Evolutionary conservation across 2,113 vertebrate species (phyloP).

Genomic region (Corvus cornix): DNA sequence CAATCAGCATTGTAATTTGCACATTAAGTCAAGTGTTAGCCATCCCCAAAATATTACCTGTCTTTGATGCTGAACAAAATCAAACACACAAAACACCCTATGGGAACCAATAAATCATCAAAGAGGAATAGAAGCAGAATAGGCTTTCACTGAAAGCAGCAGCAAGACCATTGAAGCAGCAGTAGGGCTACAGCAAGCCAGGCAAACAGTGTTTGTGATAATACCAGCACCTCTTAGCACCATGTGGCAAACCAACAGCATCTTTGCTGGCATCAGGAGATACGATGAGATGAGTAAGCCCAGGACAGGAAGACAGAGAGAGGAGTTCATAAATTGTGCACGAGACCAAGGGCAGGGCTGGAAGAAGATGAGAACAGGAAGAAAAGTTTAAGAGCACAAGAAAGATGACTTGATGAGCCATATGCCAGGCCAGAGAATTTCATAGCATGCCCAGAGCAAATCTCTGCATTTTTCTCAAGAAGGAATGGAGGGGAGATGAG

Average conservation of each 20-base stretch:
- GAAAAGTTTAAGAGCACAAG: conserved; percentile 9
- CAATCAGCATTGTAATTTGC: conserved; percentile 12
- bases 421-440: background rate
- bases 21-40: background rate
- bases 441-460: background rate
- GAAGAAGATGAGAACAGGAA: background rate
- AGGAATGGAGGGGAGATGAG: background rate
- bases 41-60: background rate
- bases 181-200: background rate
- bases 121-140: background rate
- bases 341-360: rapidly evolving
- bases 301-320: background rate
- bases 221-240: background rate
- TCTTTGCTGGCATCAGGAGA: background rate
- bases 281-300: background rate
- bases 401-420: conserved; percentile 26
- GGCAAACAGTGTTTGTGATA: background rate
- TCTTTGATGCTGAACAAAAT: background rate
- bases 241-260: background rate
- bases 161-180: background rate
- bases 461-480: conserved; percentile 10
- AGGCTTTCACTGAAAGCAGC: background rate
- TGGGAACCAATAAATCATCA: background rate
- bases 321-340: background rate
- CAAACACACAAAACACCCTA: background rate